Conservation (phyloP, 2,888 invertebrate genomes). For the Leptopterna dolabrata region DNA sequence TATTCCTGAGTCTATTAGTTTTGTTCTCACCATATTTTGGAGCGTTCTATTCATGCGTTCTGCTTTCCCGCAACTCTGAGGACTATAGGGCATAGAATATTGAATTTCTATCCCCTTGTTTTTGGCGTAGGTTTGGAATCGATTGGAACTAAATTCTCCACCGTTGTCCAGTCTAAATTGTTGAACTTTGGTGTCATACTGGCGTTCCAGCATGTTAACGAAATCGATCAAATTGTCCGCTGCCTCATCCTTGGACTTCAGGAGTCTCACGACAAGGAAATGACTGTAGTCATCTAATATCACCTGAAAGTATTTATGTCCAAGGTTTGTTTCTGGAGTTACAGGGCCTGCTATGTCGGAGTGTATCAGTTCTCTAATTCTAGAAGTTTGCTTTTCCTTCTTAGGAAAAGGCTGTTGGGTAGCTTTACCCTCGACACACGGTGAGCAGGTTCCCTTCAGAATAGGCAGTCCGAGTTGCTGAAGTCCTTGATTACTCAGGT, state of each 20-base stretch:
- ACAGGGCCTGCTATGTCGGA: not conserved
- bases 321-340: too few species aligned
- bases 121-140: too few species aligned
- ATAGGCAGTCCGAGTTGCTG: not conserved
- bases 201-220: not conserved
- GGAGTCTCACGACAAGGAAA: not conserved
- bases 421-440: too few species aligned
- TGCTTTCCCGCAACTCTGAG: slow-evolving; percentile 63
- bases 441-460: not conserved
- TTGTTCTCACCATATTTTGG: slow-evolving; percentile 34
- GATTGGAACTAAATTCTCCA: too few species aligned
- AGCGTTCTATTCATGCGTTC: slow-evolving; percentile 63
- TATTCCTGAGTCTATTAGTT: too few species aligned
- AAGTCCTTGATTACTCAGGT: too few species aligned
- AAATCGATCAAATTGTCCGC: not conserved
- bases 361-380: not conserved
- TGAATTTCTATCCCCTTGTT: slow-evolving; percentile 61
- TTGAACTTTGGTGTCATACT: not conserved
- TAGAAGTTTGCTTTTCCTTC: not conserved
- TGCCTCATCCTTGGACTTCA: too few species aligned
- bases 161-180: too few species aligned
- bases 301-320: too few species aligned
- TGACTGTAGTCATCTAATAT: not conserved
- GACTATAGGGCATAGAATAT: slow-evolving; percentile 63
- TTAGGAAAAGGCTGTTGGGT: too few species aligned